Evolutionary conservation across 2,888 invertebrate species (phyloP), one percentile per base, ranked within the genome.

Genomic region (Leptinotarsa haldemani): DNA sequence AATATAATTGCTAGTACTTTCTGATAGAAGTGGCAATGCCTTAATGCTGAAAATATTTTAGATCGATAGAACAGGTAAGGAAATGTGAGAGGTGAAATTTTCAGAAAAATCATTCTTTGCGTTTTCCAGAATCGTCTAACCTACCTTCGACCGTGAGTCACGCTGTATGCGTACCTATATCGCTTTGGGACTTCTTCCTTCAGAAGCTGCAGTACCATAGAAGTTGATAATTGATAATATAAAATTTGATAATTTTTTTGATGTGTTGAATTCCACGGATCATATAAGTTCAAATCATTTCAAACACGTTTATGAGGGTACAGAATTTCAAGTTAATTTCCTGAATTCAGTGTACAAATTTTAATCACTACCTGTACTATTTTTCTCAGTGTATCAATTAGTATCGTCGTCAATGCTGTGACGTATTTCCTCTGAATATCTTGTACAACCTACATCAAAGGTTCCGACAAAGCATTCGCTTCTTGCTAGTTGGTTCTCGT

Each of bases 261-360:
- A 52, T 52, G 52, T 52, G 52, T 52, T 52, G 52, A 52, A 4
- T 52, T 52, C 52, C 52, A 52, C 52, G 52, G 52, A n/a, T 52
- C 18, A 5, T 52, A n/a, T 4, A 1, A 16, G 16, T 52, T 52
- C 52, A 52, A 52, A 52, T n/a, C 52, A 52, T n/a, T 2, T 52
- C 52, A 52, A 52, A 52, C 1, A 16, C 4, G 52, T 52, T 52
- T 4, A 52, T 52, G 52, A 52, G 53, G 53, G 0, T 53, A n/a
- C 4, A n/a, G 1, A 53, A 15, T n/a, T 9, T 3, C n/a, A 53
- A 53, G n/a, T 18, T 53, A 53, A 13, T 53, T 53, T 53, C 15
- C 4, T 53, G 2, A 53, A 16, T 53, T 2, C 15, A 18, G 1
- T 53, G 13, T 16, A 5, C 52, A 13, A 2, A 2, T n/a, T n/a